phyloP scores from a whole-genome alignment of 2,113 vertebrate species.

The Hippocampus mohnikei region DNA sequence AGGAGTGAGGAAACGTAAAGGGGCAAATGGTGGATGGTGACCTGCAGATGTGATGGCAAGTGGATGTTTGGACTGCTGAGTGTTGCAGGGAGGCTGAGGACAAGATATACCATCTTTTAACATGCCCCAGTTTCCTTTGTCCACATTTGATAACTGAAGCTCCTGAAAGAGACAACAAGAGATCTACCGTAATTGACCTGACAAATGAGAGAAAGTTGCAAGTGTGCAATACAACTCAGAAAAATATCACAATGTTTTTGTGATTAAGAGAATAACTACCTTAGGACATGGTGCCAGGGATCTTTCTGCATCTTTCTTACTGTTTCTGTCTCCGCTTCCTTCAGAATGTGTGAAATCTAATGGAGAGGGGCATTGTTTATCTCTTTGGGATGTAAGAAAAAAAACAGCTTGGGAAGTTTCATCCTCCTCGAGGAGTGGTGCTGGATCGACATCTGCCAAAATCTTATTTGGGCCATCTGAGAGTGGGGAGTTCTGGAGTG shows the following conservation, averaged over 20 bases:
- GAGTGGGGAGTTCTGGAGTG: constrained; percentile 40
- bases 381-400: constrained; percentile 61
- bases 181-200: not conserved
- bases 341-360: constrained; percentile 56
- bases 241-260: not conserved
- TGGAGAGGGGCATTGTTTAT: constrained; percentile 43
- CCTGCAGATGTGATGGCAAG: not conserved
- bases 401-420: constrained; percentile 71
- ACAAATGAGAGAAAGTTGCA: not conserved
- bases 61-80: constrained; percentile 15
- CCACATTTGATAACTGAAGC: constrained; percentile 75
- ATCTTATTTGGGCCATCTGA: constrained; percentile 65
- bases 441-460: constrained; percentile 74
- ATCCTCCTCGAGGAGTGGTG: constrained; percentile 73
- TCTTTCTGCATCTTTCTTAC: constrained; percentile 70
- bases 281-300: constrained; percentile 9
- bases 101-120: constrained; percentile 47
- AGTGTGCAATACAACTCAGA: not conserved
- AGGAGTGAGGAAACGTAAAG: constrained; percentile 40
- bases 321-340: constrained; percentile 55
- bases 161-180: constrained; percentile 62
- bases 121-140: constrained; percentile 74
- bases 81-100: not conserved
- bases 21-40: constrained; percentile 10
- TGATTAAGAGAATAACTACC: constrained; percentile 32